Evolutionary conservation across 2,888 invertebrate genomes (phyloP), one percentile per base, ranked within the genome.

Genomic region (Lasius fuliginosus): DNA sequence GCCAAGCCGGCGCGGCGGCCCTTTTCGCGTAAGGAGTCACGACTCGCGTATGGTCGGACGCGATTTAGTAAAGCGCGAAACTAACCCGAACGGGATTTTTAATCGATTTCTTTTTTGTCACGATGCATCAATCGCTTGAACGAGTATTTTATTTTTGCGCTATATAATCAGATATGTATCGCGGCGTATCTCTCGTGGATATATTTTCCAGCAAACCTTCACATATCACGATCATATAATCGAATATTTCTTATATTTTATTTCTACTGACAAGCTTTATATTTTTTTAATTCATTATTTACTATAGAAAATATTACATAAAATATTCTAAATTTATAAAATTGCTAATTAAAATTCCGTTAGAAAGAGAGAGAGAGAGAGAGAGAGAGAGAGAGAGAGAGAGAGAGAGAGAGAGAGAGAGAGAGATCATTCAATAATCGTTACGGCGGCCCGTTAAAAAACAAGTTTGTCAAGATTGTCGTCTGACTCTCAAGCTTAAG

Each of bases 1-100:
- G 18, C 64, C 49, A 53, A 2, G 74, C 83, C 56, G 74, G 67
- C 23, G 23, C 23, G 23, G 23, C 23, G 23, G 23, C 23, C 36
- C 67, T 64, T 83, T 62, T 65, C 75, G 87, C 75, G 87, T 60
- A 56, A 89, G 88, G 83, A 89, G 87, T 83, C 58, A 73, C 76
- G 79, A 67, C 79, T 64, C 53, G 62, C 77, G 79, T 76, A 76
- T 85, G 81, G 56, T 89, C 89, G 64, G 89, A 83, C 89, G 83
- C 65, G 76, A 62, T 65, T 30, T 27, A 23, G 0, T 4, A 1
- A 65, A 40, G n/a, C 15, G 58, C 11, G 6, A 69, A 79, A 27
- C 23, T 8, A n/a, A 6, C 8, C 11, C 6, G 5, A 5, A 30
- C 33, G 18, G 27, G 23, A 62, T 11, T n/a, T 11, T 11, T 9